phyloP scores from a whole-genome alignment of 2,113 vertebrate species.

The Hystrix cristata region DNA sequence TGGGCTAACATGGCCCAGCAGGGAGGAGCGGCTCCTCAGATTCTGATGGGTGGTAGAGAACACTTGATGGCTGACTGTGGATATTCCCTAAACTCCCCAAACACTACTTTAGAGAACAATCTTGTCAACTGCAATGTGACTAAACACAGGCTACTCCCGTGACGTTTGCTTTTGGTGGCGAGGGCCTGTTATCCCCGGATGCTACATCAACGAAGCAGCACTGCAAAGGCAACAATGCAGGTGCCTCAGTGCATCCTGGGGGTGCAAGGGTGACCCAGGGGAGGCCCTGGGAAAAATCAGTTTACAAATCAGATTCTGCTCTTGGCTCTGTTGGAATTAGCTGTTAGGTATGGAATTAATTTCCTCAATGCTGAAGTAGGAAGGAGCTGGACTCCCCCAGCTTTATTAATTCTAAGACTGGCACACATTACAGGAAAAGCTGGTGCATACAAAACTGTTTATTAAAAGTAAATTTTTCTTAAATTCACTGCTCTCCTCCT shows the following conservation, averaged over 20 bases:
- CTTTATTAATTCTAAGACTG: background rate
- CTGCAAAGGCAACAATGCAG: rapidly evolving
- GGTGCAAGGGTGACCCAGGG: background rate
- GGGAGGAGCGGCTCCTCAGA: background rate
- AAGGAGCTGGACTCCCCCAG: background rate
- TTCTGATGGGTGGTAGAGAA: background rate
- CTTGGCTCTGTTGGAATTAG: background rate
- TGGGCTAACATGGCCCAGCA: background rate
- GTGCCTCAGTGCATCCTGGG: too few relatives aligned
- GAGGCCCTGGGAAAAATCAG: background rate
- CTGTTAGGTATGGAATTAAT: background rate
- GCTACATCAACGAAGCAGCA: background rate
- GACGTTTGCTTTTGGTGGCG: background rate
- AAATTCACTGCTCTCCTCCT: background rate
- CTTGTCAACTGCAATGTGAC: background rate
- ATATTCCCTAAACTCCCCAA: background rate
- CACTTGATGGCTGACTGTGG: background rate
- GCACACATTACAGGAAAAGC: background rate
- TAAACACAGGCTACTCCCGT: background rate
- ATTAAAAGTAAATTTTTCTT: background rate
- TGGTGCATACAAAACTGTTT: background rate
- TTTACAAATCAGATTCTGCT: background rate
- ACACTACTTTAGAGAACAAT: background rate
- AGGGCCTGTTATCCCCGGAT: background rate
- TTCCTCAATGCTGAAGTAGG: background rate